Percentiles rank a stretch among this genome's conserved stretches.
Evolutionary conservation across 2,113 vertebrate genomes (phyloP).

Genomic region (Ophthalmolycus amberensis): DNA sequence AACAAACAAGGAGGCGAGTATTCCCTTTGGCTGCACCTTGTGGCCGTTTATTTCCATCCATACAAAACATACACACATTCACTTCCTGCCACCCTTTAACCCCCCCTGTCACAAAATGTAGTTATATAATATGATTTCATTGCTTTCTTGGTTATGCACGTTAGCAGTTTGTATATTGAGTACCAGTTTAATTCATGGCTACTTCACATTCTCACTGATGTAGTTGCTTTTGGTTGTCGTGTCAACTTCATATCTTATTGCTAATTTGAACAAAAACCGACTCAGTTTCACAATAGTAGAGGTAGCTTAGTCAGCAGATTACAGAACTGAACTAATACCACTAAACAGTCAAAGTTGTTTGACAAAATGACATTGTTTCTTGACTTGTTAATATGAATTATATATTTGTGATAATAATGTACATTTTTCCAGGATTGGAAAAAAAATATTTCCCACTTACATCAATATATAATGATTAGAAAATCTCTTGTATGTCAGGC

Average conservation of each 20-base stretch:
- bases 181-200: not conserved
- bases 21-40: too few relatives aligned
- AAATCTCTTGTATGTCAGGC: slow-evolving; percentile 40
- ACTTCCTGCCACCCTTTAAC: too few relatives aligned
- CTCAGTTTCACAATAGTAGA: not conserved
- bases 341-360: not conserved
- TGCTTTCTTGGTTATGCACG: not conserved
- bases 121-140: too few relatives aligned
- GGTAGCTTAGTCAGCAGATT: not conserved
- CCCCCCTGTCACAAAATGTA: too few relatives aligned
- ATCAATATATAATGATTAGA: slow-evolving; percentile 58
- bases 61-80: too few relatives aligned
- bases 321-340: not conserved
- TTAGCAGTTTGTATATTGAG: not conserved
- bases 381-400: not conserved
- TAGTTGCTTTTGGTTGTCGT: not conserved
- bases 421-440: not conserved
- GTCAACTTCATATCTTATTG: not conserved
- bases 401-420: not conserved
- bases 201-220: not conserved
- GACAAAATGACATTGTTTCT: not conserved
- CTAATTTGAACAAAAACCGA: not conserved
- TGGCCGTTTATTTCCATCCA: too few relatives aligned
- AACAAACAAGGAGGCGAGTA: too few relatives aligned
- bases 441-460: not conserved